These are phyloP conservation scores for Scaptodrosophila lebanonensis DNA, from an alignment of 1,140 invertebrate genomes.

Conservation along the genomic window DNA sequence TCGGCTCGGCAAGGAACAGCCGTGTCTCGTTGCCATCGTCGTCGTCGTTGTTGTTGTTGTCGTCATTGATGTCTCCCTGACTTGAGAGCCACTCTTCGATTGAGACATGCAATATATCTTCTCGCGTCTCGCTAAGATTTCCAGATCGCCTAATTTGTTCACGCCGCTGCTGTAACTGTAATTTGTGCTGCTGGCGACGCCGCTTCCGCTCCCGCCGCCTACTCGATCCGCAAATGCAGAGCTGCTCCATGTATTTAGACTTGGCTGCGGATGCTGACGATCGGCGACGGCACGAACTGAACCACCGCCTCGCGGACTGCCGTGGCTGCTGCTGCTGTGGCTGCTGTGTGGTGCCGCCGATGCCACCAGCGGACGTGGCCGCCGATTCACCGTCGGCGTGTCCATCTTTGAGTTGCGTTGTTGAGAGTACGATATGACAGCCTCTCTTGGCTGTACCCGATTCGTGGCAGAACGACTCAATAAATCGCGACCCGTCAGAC, in stretches of 20 bases:
- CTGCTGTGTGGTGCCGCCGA: conserved; percentile 30
- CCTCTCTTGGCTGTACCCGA: conserved; percentile 77
- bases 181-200: conserved; percentile 53
- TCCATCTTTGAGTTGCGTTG: conserved; percentile 78
- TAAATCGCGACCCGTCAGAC: conserved; percentile 77
- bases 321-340: conserved; percentile 57
- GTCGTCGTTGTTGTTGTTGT: conserved; percentile 24
- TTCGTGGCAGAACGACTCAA: conserved; percentile 76
- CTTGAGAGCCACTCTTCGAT: conserved; percentile 77
- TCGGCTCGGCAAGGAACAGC: conserved; percentile 58
- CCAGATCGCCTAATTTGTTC: conserved; percentile 77
- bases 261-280: conserved; percentile 52
- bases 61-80: conserved; percentile 57
- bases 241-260: conserved; percentile 75
- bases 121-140: conserved; percentile 77
- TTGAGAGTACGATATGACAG: conserved; percentile 77
- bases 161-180: conserved; percentile 64
- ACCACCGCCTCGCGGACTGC: conserved; percentile 60
- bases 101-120: conserved; percentile 77
- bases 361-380: conserved; percentile 54
- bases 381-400: conserved; percentile 76
- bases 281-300: conserved; percentile 58
- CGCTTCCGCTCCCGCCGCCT: conserved; percentile 54
- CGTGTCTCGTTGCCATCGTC: conserved; percentile 44
- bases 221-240: conserved; percentile 71